Evolutionary conservation across 2,888 invertebrate species (phyloP).

Genomic region (Pimpla rufipes): DNA sequence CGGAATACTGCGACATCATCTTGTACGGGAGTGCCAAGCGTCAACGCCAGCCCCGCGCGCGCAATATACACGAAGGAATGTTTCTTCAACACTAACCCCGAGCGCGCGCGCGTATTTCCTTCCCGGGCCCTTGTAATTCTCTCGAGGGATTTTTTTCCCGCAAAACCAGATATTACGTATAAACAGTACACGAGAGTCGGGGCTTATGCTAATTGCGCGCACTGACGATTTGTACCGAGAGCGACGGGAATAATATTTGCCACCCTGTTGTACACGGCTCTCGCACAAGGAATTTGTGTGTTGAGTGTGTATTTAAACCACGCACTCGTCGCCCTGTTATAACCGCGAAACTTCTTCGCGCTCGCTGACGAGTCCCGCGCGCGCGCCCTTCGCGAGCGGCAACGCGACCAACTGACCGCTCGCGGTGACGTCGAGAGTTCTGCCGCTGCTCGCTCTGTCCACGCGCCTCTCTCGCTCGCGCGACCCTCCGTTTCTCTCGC

Average conservation of each 20-base stretch:
- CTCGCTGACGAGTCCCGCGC: slow-evolving; percentile 46
- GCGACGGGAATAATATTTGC: slow-evolving; percentile 50
- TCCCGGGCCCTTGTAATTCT: slow-evolving; percentile 7
- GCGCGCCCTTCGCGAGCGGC: slow-evolving; percentile 4
- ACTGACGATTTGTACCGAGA: slow-evolving; percentile 8
- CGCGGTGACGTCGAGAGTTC: slow-evolving; percentile 42
- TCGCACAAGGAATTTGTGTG: slow-evolving; percentile 6
- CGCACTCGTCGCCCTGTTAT: slow-evolving; percentile 30
- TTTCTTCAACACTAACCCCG: slow-evolving; percentile 43
- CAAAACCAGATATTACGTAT: slow-evolving; percentile 46
- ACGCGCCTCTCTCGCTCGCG: slow-evolving; percentile 46
- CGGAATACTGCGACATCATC: slow-evolving; percentile 72
- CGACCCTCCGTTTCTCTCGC: slow-evolving; percentile 59
- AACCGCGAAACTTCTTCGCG: slow-evolving; percentile 34
- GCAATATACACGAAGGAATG: slow-evolving; percentile 46
- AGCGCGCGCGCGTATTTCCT: slow-evolving; percentile 3
- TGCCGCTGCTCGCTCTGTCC: slow-evolving; percentile 44
- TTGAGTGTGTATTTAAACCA: neutral
- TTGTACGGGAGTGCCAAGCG: slow-evolving; percentile 72
- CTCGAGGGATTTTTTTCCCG: neutral
- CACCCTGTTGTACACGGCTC: neutral
- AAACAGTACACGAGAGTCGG: slow-evolving; percentile 24
- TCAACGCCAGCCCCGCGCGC: slow-evolving; percentile 68
- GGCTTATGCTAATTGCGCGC: slow-evolving; percentile 54
- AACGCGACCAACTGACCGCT: neutral